A percentile compares a stretch with the other conserved stretches of the same genome.
Evolutionary conservation across 2,797 vertebrate genomes (phyloP).

Genomic region (Crenichthys baileyi): DNA sequence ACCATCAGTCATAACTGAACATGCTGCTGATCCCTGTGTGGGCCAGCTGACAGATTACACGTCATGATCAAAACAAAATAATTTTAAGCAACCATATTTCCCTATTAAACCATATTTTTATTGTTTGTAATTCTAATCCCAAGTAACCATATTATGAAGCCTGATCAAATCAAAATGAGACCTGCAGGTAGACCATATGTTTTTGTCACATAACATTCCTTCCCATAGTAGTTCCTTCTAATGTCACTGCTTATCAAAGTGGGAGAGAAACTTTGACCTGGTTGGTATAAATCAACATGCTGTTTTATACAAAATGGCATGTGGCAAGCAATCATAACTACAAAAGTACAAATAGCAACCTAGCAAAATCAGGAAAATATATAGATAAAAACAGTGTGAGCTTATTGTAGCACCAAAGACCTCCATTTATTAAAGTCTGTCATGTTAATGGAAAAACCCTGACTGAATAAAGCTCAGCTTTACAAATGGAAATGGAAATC

Average conservation of each 20-base stretch:
- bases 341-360: background rate
- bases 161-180: background rate
- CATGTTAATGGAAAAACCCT: no score
- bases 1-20: background rate
- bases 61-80: background rate
- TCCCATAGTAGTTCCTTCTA: background rate
- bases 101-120: background rate
- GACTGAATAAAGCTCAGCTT: background rate
- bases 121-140: background rate
- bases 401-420: no score
- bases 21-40: background rate
- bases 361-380: background rate
- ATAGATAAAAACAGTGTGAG: background rate
- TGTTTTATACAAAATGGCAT: background rate
- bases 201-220: background rate
- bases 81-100: background rate
- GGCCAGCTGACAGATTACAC: background rate
- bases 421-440: no score
- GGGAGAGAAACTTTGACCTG: background rate
- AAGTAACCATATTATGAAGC: background rate
- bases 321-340: background rate
- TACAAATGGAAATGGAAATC: background rate
- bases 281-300: background rate
- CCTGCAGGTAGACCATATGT: background rate
- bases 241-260: background rate